These are phyloP conservation scores for Lytechinus variegatus DNA, from an alignment of 35 echinoderm and acorn worm genomes.

Conservation along the genomic window DNA sequence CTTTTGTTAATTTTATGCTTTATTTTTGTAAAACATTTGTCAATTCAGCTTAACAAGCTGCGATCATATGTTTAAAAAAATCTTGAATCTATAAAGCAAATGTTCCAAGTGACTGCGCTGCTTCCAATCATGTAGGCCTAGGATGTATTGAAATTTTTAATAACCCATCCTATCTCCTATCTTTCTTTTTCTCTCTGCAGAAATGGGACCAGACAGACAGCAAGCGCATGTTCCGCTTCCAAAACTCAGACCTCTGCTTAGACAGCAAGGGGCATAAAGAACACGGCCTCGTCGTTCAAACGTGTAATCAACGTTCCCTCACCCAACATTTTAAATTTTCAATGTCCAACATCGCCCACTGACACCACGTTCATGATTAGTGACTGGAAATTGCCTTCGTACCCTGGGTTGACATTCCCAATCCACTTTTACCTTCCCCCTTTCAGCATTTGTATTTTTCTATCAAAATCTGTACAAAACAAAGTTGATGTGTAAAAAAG, in stretches of 20 bases:
- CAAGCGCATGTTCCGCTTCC: constrained; percentile 70
- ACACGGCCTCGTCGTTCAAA: constrained; percentile 68
- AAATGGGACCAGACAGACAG: constrained; percentile 89
- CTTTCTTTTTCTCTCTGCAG: constrained; percentile 53
- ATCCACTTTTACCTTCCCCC: background rate
- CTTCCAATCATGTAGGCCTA: too few species aligned
- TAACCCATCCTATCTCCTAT: background rate
- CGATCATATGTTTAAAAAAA: too few species aligned
- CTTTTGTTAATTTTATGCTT: too few species aligned
- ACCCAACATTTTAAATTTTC: constrained; percentile 97
- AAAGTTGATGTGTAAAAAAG: background rate
- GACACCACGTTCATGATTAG: constrained; percentile 21
- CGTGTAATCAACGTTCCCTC: constrained; percentile 67
- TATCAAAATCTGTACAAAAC: constrained; percentile 21
- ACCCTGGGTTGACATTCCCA: background rate
- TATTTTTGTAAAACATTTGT: too few species aligned
- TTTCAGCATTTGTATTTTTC: constrained; percentile 41
- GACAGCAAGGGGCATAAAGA: constrained; percentile 76
- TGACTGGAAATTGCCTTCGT: background rate
- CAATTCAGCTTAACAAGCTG: too few species aligned
- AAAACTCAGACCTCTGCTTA: constrained; percentile 74
- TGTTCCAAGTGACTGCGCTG: too few species aligned
- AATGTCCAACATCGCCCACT: constrained; percentile 78
- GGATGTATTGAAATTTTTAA: background rate
- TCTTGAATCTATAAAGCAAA: too few species aligned